A percentile compares a stretch with the other conserved stretches of the same genome.
Evolutionary conservation across 2,113 vertebrate genomes (phyloP).

Genomic region (Mirza zaza): DNA sequence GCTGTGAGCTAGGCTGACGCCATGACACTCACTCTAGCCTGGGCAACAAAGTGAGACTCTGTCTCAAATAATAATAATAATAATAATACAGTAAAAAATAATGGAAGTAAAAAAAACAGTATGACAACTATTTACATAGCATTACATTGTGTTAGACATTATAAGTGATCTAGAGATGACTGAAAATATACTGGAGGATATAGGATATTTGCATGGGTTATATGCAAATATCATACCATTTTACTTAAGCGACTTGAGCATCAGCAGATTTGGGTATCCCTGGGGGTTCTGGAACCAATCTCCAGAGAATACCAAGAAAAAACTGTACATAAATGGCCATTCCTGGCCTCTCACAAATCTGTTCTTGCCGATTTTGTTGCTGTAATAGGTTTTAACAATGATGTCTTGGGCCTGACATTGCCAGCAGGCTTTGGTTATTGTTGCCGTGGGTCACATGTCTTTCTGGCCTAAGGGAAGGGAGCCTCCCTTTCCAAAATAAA

Average conservation of each 20-base stretch:
- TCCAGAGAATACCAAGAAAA: neutral
- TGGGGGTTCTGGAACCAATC: neutral
- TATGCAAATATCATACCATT: neutral
- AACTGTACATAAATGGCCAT: neutral
- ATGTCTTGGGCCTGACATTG: neutral
- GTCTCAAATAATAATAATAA: too few species aligned
- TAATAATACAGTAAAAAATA: too few species aligned
- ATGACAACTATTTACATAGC: neutral
- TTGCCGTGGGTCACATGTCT: neutral
- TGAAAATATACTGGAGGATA: neutral
- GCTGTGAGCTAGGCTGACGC: too few species aligned
- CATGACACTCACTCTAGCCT: too few species aligned
- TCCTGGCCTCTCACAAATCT: neutral
- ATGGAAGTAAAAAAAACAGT: neutral
- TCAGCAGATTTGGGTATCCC: neutral
- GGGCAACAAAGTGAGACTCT: too few species aligned
- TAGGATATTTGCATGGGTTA: neutral
- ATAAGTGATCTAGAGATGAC: neutral
- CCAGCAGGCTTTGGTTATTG: neutral
- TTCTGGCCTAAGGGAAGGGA: neutral
- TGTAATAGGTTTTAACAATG: neutral
- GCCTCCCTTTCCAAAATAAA: neutral
- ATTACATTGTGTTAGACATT: neutral
- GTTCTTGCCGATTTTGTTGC: neutral
- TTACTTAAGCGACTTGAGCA: neutral